Conservation (phyloP, 92 coral and sea anemone species). For the Virgularia gustaviana region DNA sequence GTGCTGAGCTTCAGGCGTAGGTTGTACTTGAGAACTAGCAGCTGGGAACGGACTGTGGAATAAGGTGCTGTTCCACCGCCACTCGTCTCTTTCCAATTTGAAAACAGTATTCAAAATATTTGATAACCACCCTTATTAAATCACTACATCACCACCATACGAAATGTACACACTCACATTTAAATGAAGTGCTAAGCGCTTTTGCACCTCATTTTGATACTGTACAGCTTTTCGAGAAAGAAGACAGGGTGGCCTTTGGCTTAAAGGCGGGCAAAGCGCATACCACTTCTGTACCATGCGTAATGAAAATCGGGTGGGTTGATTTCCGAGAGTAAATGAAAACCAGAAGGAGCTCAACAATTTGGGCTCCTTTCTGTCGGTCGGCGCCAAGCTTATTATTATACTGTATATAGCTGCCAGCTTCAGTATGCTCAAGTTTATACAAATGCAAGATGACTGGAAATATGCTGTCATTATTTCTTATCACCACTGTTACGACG, state of each 20-base stretch:
- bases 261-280: conserved; percentile 36
- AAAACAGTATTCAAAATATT: background rate
- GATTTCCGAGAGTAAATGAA: conserved; percentile 30
- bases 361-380: conserved; percentile 40
- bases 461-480: background rate
- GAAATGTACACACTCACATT: background rate
- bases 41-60: conserved; percentile 11
- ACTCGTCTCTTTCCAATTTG: background rate
- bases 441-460: background rate
- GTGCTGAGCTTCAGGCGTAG: background rate
- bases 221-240: conserved; percentile 19
- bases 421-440: too few species aligned
- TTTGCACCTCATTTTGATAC: conserved; percentile 25
- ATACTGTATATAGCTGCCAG: background rate
- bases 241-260: conserved; percentile 44
- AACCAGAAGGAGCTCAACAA: conserved; percentile 13
- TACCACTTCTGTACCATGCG: conserved; percentile 20
- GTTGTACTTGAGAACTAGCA: conserved; percentile 10
- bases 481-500: background rate
- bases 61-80: background rate
- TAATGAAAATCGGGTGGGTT: conserved; percentile 31
- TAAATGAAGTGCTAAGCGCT: conserved; percentile 23
- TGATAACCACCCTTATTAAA: background rate
- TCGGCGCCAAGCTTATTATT: conserved; percentile 9
- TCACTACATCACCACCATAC: background rate